These are phyloP conservation scores for Euthynnus affinis DNA, from an alignment of 2,797 vertebrate species.

Conservation along the genomic window DNA sequence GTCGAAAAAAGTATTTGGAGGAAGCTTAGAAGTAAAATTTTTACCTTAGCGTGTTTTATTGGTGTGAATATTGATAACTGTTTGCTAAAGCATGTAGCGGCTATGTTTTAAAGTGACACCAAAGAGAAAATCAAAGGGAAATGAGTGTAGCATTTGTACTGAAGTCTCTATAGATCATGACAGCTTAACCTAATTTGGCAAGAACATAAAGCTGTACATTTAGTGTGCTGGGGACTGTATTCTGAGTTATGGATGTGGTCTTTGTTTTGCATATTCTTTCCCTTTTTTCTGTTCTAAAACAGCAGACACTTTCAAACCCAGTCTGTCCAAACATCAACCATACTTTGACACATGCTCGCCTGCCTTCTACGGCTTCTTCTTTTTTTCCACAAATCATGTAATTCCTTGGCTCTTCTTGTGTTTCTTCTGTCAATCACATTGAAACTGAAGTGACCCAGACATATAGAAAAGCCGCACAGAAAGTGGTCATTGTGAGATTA, in stretches of 20 bases:
- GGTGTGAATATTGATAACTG: slow-evolving; percentile 46
- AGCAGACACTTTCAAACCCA: slow-evolving; percentile 33
- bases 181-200: slow-evolving; percentile 72
- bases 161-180: slow-evolving; percentile 67
- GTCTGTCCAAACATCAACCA: slow-evolving; percentile 41
- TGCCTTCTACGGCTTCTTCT: slow-evolving; percentile 34
- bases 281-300: slow-evolving; percentile 21
- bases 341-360: slow-evolving; percentile 62
- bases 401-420: slow-evolving; percentile 33
- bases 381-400: slow-evolving; percentile 44
- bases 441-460: slow-evolving; percentile 62
- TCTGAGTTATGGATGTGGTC: slow-evolving; percentile 62
- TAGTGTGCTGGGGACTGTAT: slow-evolving; percentile 45
- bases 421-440: slow-evolving; percentile 61
- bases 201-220: slow-evolving; percentile 53
- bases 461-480: slow-evolving; percentile 40
- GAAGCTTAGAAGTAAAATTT: slow-evolving; percentile 7
- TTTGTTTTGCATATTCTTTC: slow-evolving; percentile 52
- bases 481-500: slow-evolving; percentile 57
- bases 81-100: slow-evolving; percentile 38
- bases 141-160: slow-evolving; percentile 51
- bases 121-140: slow-evolving; percentile 63
- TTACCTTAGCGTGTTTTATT: slow-evolving; percentile 22
- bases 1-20: slow-evolving; percentile 13
- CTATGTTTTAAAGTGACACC: slow-evolving; percentile 64